A percentile compares a stretch with the other conserved stretches of the same genome.
Evolutionary conservation across 2,797 vertebrate genomes (phyloP).

Genomic region (Lepus oiostolus): DNA sequence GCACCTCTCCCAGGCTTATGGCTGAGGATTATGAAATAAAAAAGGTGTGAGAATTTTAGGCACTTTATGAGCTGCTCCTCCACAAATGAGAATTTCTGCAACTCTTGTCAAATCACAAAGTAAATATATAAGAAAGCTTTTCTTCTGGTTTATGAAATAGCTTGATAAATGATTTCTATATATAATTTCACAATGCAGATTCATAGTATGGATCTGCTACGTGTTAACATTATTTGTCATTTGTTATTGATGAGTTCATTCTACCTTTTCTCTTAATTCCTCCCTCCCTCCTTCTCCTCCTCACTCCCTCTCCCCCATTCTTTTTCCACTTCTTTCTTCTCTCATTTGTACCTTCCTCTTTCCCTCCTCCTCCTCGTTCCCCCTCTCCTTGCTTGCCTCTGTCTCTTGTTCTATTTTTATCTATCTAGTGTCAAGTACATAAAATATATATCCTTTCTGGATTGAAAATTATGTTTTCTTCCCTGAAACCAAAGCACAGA

Average conservation of each 20-base stretch:
- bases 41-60: not conserved
- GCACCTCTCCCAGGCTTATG: not conserved
- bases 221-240: no score
- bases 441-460: not conserved
- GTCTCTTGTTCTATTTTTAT: not conserved
- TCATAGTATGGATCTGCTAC: not conserved
- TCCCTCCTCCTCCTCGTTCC: accelerated
- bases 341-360: no score
- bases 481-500: slow-evolving; percentile 51
- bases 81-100: not conserved
- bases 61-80: not conserved
- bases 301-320: not conserved
- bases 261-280: not conserved
- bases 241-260: not conserved
- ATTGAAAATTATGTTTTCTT: slow-evolving; percentile 57
- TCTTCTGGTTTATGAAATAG: not conserved
- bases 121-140: not conserved
- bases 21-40: not conserved
- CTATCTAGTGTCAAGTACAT: not conserved
- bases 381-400: not conserved
- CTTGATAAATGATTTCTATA: not conserved
- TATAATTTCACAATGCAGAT: not conserved
- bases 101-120: not conserved
- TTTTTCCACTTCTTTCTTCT: accelerated
- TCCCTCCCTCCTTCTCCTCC: not conserved